A percentile compares a stretch with the other conserved stretches of the same genome.
These are phyloP conservation scores for Dromas ardeola DNA, from an alignment of 2,113 vertebrate species.

Conservation along the genomic window DNA sequence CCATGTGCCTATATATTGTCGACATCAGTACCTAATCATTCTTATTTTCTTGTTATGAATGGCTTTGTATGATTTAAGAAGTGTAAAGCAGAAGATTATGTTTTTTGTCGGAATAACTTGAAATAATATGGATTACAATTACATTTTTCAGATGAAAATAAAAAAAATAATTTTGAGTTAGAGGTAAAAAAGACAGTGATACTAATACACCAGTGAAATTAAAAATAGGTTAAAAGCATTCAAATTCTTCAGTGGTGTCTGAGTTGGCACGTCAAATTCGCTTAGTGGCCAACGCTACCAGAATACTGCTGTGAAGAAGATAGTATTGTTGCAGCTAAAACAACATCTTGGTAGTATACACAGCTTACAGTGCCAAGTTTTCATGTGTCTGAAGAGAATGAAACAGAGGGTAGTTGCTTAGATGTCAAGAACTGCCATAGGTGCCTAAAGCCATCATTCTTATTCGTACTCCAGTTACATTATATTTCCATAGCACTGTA, in stretches of 20 bases:
- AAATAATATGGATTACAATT: conserved; percentile 21
- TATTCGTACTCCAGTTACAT: background rate
- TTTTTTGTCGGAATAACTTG: conserved; percentile 20
- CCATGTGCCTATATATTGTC: background rate
- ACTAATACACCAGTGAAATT: conserved; percentile 33
- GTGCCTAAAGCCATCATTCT: background rate
- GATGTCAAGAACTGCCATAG: background rate
- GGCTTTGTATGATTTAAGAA: conserved; percentile 12
- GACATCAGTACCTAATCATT: background rate
- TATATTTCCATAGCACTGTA: background rate
- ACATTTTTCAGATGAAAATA: conserved; percentile 43
- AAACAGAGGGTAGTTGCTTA: background rate
- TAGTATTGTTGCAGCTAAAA: background rate
- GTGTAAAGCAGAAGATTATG: background rate
- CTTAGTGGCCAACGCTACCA: background rate
- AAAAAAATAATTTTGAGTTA: conserved; percentile 38
- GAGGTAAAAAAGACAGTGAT: background rate
- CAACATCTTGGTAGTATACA: background rate
- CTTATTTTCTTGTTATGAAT: background rate
- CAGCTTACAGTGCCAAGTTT: background rate
- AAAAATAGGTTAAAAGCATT: conserved; percentile 33
- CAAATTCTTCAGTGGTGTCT: background rate
- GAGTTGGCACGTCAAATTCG: background rate
- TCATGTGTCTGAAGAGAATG: background rate
- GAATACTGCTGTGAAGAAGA: background rate